Evolutionary conservation across 2,888 invertebrate species (phyloP).

Genomic region (Patella pellucida): DNA sequence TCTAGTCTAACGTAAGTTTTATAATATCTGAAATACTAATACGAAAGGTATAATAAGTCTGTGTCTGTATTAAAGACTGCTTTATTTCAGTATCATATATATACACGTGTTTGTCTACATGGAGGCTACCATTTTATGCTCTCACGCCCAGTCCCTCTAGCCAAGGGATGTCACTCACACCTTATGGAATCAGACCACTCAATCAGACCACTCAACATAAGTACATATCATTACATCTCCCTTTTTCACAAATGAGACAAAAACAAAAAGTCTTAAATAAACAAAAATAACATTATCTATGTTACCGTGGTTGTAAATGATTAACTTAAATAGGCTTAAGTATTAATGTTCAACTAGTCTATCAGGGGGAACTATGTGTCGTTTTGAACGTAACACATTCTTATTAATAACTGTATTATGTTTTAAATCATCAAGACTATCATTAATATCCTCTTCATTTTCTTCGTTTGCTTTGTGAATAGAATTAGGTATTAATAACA

Average conservation of each 20-base stretch:
- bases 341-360: neutral
- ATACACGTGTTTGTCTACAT: no score
- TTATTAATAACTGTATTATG: neutral
- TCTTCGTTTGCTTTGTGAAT: neutral
- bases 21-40: no score
- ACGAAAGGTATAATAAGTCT: no score
- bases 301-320: neutral
- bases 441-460: neutral
- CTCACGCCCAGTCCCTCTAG: no score
- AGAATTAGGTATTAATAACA: neutral
- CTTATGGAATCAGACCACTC: no score
- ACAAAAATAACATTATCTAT: no score
- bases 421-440: neutral
- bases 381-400: neutral
- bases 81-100: no score
- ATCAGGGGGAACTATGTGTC: neutral
- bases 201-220: no score
- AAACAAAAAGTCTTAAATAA: neutral
- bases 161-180: no score
- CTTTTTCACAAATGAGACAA: neutral
- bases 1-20: no score
- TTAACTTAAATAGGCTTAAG: neutral
- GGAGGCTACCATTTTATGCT: no score
- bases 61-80: no score
- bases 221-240: slow-evolving; percentile 4